Base-by-base conservation (phyloP, 2,888 invertebrate species). In the Gastrophysa polygoni region DNA sequence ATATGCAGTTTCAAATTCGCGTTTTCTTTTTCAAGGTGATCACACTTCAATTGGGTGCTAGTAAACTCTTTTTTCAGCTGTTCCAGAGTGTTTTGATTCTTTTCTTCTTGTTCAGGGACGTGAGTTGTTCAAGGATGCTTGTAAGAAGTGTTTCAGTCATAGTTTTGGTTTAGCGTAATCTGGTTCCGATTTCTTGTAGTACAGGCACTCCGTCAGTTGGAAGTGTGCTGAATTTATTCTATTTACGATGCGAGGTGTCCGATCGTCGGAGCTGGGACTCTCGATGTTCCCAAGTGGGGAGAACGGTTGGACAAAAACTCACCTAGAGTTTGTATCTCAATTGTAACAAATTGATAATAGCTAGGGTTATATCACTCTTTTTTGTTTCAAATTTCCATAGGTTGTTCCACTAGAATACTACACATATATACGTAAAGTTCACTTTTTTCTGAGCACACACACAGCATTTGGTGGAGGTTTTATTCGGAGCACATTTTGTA, bases 41-140 rank as follows among this genome's bases (percentile, higher is more conserved):
- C 46, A 6, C 3, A 46, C 5, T 46, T 46, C 5, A 11, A 14
- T 2, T 46, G 1, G 10, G 18, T 46, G 17, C 1, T 46, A 4
- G 2, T 46, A 17, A 17, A 17, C 7, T 24, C 24, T 24, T 24
- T 3, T 24, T 24, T 24, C 46, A 46, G 18, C 18, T 46, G 7
- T 46, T 46, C 46, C 46, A 46, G 18, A 17, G 46, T 46, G 17
- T 46, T 46, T 17, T 46, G 18, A 17, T 46, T 46, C 5, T 46
- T 46, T 46, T 17, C 46, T 2, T 17, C 46, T 10, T 46, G 16
- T 46, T 46, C 18, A 3, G 17, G 2, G 46, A 17, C 14, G 46
- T 46, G 18, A 46, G 46, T 46, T 46, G 46, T 46, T 46, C 46
- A 46, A 46, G 46, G 5, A 6, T 46, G 46, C 17, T 46, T 46